A percentile compares a stretch with the other conserved stretches of the same genome.
These are phyloP conservation scores for Coturnix japonica DNA, from an alignment of 2,113 vertebrate genomes.

Conservation along the genomic window DNA sequence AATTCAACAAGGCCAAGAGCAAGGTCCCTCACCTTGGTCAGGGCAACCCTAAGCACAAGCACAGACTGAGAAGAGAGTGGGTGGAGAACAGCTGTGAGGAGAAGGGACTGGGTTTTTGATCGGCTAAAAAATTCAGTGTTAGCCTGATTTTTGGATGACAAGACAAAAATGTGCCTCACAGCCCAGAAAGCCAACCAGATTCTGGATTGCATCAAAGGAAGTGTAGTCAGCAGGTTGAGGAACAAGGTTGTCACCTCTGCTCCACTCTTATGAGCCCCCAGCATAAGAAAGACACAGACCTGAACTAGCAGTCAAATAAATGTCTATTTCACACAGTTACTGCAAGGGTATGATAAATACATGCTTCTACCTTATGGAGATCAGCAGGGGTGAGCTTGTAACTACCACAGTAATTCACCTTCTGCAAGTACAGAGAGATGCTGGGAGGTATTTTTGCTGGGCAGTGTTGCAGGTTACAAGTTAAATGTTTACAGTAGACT, in stretches of 20 bases:
- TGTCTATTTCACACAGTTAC: neutral
- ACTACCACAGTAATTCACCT: neutral
- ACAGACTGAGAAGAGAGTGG: neutral
- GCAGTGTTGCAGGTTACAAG: neutral
- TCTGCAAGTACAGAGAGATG: neutral
- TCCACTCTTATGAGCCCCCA: neutral
- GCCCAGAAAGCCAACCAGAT: neutral
- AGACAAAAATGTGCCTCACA: neutral
- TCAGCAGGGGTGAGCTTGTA: accelerated
- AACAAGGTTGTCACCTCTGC: neutral
- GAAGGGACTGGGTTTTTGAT: neutral
- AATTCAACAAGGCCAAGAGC: neutral
- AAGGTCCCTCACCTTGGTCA: neutral
- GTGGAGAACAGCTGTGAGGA: neutral
- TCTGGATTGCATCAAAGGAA: neutral
- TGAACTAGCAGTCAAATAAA: neutral
- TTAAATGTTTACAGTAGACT: neutral
- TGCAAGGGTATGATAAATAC: neutral
- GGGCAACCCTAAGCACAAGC: neutral
- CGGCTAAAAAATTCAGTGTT: neutral
- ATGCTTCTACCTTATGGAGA: accelerated
- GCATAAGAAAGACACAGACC: neutral
- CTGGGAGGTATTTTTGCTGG: neutral
- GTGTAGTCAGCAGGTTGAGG: neutral
- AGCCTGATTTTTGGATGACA: neutral